Conservation (phyloP, 37 sponge, comb jelly and placozoan species). For the Aphrocallistes beatrix region DNA sequence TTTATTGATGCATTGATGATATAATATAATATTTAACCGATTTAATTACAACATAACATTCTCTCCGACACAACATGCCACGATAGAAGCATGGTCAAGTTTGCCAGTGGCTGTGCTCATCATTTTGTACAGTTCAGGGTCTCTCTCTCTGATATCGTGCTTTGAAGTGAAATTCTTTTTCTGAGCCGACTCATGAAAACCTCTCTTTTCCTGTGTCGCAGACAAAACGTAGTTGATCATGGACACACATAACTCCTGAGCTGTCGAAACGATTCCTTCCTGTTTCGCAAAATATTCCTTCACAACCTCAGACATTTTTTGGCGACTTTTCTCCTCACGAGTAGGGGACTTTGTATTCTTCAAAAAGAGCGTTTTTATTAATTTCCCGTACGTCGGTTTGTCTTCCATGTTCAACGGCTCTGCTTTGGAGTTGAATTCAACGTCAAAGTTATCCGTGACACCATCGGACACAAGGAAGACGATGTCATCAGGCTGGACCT, state of each 20-base stretch:
- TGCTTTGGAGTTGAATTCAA: constrained; percentile 21
- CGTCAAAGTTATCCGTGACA: constrained; percentile 59
- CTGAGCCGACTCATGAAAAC: constrained; percentile 7
- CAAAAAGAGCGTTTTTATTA: not conserved
- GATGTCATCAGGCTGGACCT: constrained; percentile 47
- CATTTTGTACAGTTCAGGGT: constrained; percentile 45
- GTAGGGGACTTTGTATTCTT: not conserved
- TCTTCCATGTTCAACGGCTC: not conserved
- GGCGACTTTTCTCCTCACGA: not conserved
- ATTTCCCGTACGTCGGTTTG: not conserved
- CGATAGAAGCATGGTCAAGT: constrained; percentile 71
- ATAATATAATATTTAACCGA: no score
- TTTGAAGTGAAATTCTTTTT: constrained; percentile 17
- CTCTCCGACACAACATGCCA: constrained; percentile 47
- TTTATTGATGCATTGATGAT: no score
- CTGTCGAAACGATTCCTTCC: constrained; percentile 30
- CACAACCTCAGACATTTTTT: constrained; percentile 28
- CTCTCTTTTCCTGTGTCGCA: constrained; percentile 48
- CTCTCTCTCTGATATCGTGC: not conserved
- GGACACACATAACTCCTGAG: constrained; percentile 54
- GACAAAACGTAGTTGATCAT: constrained; percentile 34
- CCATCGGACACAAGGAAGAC: constrained; percentile 62
- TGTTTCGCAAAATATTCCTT: constrained; percentile 22
- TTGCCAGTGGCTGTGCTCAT: constrained; percentile 41
- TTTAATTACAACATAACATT: no score